phyloP scores from a whole-genome alignment of 2,888 invertebrate species.

The Sesia apiformis region DNA sequence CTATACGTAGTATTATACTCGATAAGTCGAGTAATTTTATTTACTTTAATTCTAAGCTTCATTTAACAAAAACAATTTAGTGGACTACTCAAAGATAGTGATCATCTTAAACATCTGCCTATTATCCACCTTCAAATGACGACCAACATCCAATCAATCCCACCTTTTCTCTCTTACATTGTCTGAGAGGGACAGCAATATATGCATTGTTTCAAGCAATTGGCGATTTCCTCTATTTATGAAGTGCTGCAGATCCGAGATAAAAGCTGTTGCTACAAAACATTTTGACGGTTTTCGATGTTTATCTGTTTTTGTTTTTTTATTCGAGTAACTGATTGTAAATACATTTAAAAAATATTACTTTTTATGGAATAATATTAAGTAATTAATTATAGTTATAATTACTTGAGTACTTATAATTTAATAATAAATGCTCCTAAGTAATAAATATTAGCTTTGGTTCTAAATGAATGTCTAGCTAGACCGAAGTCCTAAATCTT shows the following conservation, averaged over 20 bases:
- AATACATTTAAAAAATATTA: too few relatives aligned
- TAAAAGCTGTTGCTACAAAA: constrained; percentile 51
- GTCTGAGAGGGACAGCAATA: constrained; percentile 6
- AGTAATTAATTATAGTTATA: too few relatives aligned
- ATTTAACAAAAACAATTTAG: constrained; percentile 4
- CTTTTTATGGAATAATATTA: too few relatives aligned
- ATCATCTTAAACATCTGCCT: constrained; percentile 15
- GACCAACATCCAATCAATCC: constrained; percentile 2
- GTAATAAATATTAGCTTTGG: too few relatives aligned
- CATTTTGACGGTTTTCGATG: constrained; percentile 48
- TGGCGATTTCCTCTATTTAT: constrained; percentile 64
- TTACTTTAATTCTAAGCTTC: neutral
- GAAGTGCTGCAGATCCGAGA: constrained; percentile 49
- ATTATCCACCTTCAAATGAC: neutral
- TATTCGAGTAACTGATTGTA: too few relatives aligned
- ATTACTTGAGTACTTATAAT: too few relatives aligned
- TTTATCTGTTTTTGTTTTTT: constrained; percentile 1
- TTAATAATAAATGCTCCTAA: too few relatives aligned
- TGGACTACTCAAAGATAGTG: constrained; percentile 21
- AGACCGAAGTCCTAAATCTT: too few relatives aligned
- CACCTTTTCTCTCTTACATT: constrained; percentile 1
- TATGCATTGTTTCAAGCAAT: constrained; percentile 49
- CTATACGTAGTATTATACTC: neutral
- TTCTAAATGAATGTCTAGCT: too few relatives aligned
- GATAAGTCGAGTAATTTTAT: neutral